A percentile compares a stretch with the other conserved stretches of the same genome.
Evolutionary conservation across 2,797 vertebrate genomes (phyloP).

Genomic region (Hozukius guyotensis): DNA sequence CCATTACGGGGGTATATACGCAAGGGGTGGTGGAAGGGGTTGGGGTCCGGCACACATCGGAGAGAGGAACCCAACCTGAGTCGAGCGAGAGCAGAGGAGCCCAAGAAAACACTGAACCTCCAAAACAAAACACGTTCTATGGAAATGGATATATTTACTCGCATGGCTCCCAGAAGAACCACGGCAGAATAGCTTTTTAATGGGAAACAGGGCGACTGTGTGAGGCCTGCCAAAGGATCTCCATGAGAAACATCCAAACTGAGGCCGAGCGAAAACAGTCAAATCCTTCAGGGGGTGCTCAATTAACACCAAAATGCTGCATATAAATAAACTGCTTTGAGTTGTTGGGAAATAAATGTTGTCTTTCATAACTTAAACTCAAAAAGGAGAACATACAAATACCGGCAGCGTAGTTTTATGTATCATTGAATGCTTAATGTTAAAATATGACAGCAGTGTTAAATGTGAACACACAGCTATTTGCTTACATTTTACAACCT

Average conservation of each 20-base stretch:
- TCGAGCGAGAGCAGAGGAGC: conserved; percentile 75
- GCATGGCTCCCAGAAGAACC: conserved; percentile 83
- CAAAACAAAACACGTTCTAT: conserved; percentile 85
- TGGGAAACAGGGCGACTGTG: conserved; percentile 79
- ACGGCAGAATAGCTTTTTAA: conserved; percentile 84
- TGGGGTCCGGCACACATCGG: conserved; percentile 34
- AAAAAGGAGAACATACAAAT: conserved; percentile 46
- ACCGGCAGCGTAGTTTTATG: conserved; percentile 2
- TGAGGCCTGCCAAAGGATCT: conserved; percentile 78
- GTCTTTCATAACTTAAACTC: conserved; percentile 49
- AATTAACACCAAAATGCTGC: conserved; percentile 74
- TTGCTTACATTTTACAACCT: conserved; percentile 27
- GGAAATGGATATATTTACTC: conserved; percentile 87
- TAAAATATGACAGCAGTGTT: conserved; percentile 13
- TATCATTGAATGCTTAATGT: conserved; percentile 8
- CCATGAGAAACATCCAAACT: conserved; percentile 76
- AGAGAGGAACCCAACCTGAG: conserved; percentile 76
- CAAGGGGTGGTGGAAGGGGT: conserved; percentile 18
- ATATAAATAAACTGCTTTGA: conserved; percentile 53
- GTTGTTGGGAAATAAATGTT: conserved; percentile 21
- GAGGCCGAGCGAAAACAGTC: conserved; percentile 68
- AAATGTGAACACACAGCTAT: conserved; percentile 20
- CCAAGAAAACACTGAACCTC: conserved; percentile 83
- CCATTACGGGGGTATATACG: conserved; percentile 36
- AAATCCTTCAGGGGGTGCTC: conserved; percentile 69